A percentile compares a stretch with the other conserved stretches of the same genome.
Evolutionary conservation across 1,140 invertebrate genomes (phyloP).

Genomic region (Meteorus sp.): DNA sequence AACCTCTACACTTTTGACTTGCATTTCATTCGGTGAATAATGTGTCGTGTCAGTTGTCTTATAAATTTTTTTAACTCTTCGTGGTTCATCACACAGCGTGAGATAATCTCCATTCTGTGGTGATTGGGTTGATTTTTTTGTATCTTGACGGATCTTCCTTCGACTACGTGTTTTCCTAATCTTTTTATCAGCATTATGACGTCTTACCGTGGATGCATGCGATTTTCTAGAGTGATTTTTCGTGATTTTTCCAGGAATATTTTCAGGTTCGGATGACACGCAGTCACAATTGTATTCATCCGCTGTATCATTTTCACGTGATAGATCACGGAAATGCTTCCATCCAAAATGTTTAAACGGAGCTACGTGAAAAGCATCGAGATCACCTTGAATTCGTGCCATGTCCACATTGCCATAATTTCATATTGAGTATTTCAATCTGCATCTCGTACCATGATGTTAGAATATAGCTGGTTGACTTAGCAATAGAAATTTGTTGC

Average conservation of each 20-base stretch:
- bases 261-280: neutral
- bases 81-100: constrained; percentile 5
- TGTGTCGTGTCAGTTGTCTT: constrained; percentile 6
- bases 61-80: constrained; percentile 14
- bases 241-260: too few species aligned
- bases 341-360: too few species aligned
- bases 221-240: too few species aligned
- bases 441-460: too few species aligned
- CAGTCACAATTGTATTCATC: constrained; percentile 9
- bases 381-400: neutral
- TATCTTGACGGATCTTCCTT: neutral
- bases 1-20: constrained; percentile 26
- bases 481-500: too few species aligned
- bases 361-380: too few species aligned
- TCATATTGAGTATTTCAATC: neutral
- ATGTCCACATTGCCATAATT: neutral
- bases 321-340: neutral
- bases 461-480: too few species aligned
- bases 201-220: neutral
- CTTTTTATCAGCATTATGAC: neutral
- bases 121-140: neutral
- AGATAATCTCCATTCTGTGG: neutral
- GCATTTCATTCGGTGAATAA: constrained; percentile 3
- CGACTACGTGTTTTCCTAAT: neutral
- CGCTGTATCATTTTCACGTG: neutral